Base-by-base conservation (phyloP, 2,113 vertebrate genomes). In the Aepyceros melampus region DNA sequence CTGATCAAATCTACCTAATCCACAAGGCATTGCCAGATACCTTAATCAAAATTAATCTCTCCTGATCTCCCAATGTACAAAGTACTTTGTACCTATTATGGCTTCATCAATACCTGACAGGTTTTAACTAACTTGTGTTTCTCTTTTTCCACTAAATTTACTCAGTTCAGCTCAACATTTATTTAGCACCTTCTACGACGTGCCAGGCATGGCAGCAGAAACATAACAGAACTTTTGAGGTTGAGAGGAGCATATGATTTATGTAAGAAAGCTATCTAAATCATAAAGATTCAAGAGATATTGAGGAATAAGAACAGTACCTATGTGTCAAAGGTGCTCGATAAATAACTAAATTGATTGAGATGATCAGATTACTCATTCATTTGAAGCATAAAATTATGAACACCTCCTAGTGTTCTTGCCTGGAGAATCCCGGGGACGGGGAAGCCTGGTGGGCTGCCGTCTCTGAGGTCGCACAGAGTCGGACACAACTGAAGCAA, bases 91-190 rank as follows among this genome's bases (percentile, higher is more conserved):
- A 47, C 58, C 21, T 85, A 33, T 89, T 85, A 88, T 8, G n/a
- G 55, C 36, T 67, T 89, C 79, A 53, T 87, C n/a, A 62, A n/a
- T 94, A 23, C 27, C 36, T 87, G 76, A 40, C 83, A 43, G 33
- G 33, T 85, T 95, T 95, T 92, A 88, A 51, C 6, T 76, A 58
- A 64, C 36, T 10, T 74, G 31, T 81, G 16, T 56, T 94, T 93
- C 60, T 79, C 74, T 95, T 95, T 94, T 45, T 51, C 56, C 87
- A 62, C 12, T 40, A 93, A 97, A 97, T 92, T 81, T 92, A 93
- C 40, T 64, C 95, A 53, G 2, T 53, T 94, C n/a, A n/a, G 78
- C 25, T 96, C 62, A 95, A 78, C 19, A 31, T 67, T 85, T 95
- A 62, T 74, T 88, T 82, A 94, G 29, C 49, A 56, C 64, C 92